A percentile compares a stretch with the other conserved stretches of the same genome.
These are phyloP conservation scores for Enchytraeus crypticus DNA, from an alignment of 2,888 invertebrate genomes.

Conservation along the genomic window DNA sequence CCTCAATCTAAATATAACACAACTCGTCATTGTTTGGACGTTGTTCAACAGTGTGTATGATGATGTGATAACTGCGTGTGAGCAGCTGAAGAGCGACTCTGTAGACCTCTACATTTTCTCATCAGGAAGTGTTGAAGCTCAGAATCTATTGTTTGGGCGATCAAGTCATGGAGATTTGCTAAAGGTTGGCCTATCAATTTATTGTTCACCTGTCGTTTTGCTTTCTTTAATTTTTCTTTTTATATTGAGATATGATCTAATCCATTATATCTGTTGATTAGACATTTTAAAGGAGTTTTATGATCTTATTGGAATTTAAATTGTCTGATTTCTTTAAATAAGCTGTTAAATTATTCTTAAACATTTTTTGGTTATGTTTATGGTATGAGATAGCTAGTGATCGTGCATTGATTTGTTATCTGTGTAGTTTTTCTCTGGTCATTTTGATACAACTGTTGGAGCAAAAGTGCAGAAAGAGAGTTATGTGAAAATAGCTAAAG, in stretches of 20 bases:
- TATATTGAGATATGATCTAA: too few relatives aligned
- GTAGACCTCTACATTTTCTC: constrained; percentile 76
- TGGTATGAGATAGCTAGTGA: constrained; percentile 67
- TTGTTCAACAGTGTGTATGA: constrained; percentile 66
- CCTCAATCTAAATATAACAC: too few relatives aligned
- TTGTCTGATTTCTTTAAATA: too few relatives aligned
- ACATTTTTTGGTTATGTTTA: too few relatives aligned
- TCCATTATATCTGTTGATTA: too few relatives aligned
- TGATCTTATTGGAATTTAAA: too few relatives aligned
- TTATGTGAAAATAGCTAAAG: constrained; percentile 66
- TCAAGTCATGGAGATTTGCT: constrained; percentile 69
- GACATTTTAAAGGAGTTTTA: too few relatives aligned
- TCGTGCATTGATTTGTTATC: constrained; percentile 65
- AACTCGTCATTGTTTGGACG: too few relatives aligned
- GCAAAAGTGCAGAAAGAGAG: constrained; percentile 68
- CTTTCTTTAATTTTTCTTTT: too few relatives aligned
- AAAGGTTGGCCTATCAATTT: constrained; percentile 46
- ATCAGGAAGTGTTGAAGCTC: constrained; percentile 81
- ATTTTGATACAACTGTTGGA: constrained; percentile 80
- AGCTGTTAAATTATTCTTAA: too few relatives aligned
- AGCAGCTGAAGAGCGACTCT: constrained; percentile 62
- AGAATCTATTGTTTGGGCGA: constrained; percentile 73
- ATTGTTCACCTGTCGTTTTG: not conserved
- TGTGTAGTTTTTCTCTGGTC: constrained; percentile 60
- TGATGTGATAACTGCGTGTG: constrained; percentile 69